Base-by-base conservation (phyloP, 2,888 invertebrate genomes). In the Dendrolimus pini region DNA sequence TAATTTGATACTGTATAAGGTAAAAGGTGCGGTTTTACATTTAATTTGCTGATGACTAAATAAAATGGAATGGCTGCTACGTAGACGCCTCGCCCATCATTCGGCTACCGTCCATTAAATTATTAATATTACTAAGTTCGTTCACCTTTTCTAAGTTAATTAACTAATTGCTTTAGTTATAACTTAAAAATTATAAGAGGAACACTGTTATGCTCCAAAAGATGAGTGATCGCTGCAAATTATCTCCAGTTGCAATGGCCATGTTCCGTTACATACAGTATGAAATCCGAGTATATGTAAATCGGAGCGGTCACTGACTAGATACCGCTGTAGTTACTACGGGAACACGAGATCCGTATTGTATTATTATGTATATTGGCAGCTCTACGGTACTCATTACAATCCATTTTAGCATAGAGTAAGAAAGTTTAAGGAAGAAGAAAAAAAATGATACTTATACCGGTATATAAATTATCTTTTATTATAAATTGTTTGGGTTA, bases 391-490 rank as follows among this genome's bases (percentile, higher is more conserved):
- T 47, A 9, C 47, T 9, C 47, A 7, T 3, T 30, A 30, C 6
- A 30, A 30, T 30, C 30, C 30, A 30, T 30, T 30, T 30, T 6
- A 30, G 30, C 30, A 30, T 30, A 30, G 30, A 6, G 30, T 30
- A 30, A 30, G 30, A 7, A 9, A 47, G 10, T 47, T 47, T 10
- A 47, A 47, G 47, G 47, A 63, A 60, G 62, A 78, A 79, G 65
- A 72, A 78, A 77, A 82, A 80, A 70, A 64, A 61, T 58, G 76
- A 63, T 18, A 58, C 75, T 78, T 84, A 89, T 89, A 89, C 89
- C 89, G 89, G 89, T 85, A 89, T 83, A 83, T 85, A 85, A 87
- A 83, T 86, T 80, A 82, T 79, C 69, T 87, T 88, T 88, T 88
- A 86, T 83, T 84, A 89, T 75, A 88, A 88, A 87, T 47, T 77